Evolutionary conservation across 1,140 invertebrate species (phyloP).

Genomic region (Polypedilum vanderplanki): DNA sequence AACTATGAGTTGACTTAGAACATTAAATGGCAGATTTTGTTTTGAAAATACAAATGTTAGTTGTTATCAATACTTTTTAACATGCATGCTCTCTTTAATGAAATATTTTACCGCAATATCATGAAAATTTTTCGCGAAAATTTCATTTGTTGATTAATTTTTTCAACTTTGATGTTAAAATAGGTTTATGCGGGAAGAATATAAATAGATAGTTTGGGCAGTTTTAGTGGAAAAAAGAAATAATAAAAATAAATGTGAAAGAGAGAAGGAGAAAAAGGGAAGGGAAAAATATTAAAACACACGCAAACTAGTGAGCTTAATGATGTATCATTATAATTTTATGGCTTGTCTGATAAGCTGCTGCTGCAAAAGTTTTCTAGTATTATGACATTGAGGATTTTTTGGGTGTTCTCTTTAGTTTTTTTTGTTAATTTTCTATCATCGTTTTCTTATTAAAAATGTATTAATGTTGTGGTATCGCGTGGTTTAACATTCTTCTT

Average conservation of each 20-base stretch:
- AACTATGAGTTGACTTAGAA: too few relatives aligned
- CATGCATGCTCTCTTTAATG: background rate
- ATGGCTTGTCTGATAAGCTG: background rate
- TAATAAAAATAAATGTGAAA: background rate
- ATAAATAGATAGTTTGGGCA: background rate
- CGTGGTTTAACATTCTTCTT: constrained; percentile 3
- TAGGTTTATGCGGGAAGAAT: background rate
- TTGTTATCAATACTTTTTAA: too few relatives aligned
- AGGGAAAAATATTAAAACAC: background rate
- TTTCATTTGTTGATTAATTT: background rate
- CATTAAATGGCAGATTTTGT: too few relatives aligned
- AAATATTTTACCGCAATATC: background rate
- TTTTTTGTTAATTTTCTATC: background rate
- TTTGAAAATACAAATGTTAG: too few relatives aligned
- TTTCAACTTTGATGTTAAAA: background rate
- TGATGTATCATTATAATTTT: constrained; percentile 20
- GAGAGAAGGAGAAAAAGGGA: background rate
- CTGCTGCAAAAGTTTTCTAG: background rate
- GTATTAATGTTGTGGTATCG: constrained; percentile 21
- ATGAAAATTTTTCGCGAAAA: background rate
- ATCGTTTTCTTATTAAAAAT: constrained; percentile 13
- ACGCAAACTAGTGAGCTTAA: constrained; percentile 3
- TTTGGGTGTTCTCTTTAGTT: background rate
- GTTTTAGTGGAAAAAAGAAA: background rate
- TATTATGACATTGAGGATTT: background rate